A percentile compares a stretch with the other conserved stretches of the same genome.
Conservation (phyloP, 2,888 invertebrate genomes). For the Conops quadrifasciatus region DNA sequence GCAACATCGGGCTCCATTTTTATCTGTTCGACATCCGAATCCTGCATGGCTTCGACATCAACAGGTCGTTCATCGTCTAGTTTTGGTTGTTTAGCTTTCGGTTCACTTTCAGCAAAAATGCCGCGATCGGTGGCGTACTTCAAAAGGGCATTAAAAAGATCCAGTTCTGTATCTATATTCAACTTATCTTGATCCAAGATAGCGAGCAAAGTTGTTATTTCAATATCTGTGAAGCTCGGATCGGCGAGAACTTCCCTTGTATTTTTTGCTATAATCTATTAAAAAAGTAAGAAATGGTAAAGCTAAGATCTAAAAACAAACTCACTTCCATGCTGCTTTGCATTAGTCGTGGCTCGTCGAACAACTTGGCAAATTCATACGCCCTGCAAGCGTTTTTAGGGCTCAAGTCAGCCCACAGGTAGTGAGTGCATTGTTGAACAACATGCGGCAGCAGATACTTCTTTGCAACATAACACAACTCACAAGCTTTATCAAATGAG, state of each 20-base stretch:
- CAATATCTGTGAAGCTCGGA: conserved; percentile 80
- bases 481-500: conserved; percentile 87
- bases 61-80: conserved; percentile 39
- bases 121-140: conserved; percentile 72
- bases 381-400: conserved; percentile 85
- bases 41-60: conserved; percentile 47
- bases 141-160: conserved; percentile 78
- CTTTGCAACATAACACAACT: conserved; percentile 86
- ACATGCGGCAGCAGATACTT: conserved; percentile 87
- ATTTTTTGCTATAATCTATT: conserved; percentile 78
- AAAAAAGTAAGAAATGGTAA: neutral
- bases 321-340: conserved; percentile 80
- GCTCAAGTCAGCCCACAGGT: conserved; percentile 74
- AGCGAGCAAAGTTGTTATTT: conserved; percentile 76
- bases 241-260: conserved; percentile 80
- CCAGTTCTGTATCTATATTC: conserved; percentile 78
- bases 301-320: conserved; percentile 4
- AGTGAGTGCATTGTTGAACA: conserved; percentile 83
- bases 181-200: conserved; percentile 79
- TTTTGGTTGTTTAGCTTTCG: conserved; percentile 31
- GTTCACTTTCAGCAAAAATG: conserved; percentile 48
- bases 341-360: conserved; percentile 83
- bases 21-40: conserved; percentile 51
- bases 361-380: conserved; percentile 85
- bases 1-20: conserved; percentile 62